phyloP scores from a whole-genome alignment of 2,888 invertebrate genomes.

The Synergus gifuensis region DNA sequence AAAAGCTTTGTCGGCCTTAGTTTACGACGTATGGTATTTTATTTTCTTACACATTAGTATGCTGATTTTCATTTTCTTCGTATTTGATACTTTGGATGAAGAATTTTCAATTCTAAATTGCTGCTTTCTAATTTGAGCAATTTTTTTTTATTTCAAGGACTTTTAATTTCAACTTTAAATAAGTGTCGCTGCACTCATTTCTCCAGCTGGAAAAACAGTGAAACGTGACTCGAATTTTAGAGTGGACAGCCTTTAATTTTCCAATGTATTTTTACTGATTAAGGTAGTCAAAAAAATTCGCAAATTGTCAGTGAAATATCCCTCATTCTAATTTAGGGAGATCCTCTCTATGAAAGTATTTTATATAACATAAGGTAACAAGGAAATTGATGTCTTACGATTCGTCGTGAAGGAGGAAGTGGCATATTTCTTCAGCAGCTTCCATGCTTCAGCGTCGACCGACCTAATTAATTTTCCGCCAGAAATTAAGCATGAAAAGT shows the following conservation, averaged over 20 bases:
- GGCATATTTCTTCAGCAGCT: constrained; percentile 50
- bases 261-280: too few species aligned
- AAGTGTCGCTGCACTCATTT: too few species aligned
- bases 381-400: not conserved
- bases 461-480: constrained; percentile 67
- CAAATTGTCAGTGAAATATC: too few species aligned
- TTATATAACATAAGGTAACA: not conserved
- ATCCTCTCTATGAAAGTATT: not conserved
- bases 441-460: constrained; percentile 54
- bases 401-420: not conserved
- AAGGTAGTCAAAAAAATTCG: too few species aligned
- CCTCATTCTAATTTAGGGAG: not conserved
- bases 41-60: not conserved
- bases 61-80: not conserved
- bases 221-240: too few species aligned
- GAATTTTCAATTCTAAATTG: too few species aligned
- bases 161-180: too few species aligned
- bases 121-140: too few species aligned
- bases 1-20: not conserved
- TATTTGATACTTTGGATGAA: not conserved
- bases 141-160: too few species aligned
- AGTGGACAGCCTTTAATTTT: too few species aligned
- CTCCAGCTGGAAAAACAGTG: too few species aligned
- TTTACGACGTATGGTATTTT: too few species aligned
- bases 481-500: constrained; percentile 60